These are phyloP conservation scores for Sus scrofa DNA, from an alignment of 2,113 vertebrate species.

Conservation along the genomic window T2T-Sscrofa CM000819.6:95807001-95807500, in stretches of 20 bases:
- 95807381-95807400: background rate
- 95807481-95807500: background rate
- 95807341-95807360: background rate
- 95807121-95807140: background rate
- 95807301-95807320: background rate
- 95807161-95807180: background rate
- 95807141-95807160: background rate
- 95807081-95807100: background rate
- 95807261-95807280: background rate
- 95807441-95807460: background rate
- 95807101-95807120: background rate
- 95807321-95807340: background rate
- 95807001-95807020: background rate
- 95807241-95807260: background rate
- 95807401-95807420: background rate
- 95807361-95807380: background rate
- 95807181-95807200: background rate
- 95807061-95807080: background rate
- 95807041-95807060: background rate
- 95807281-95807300: background rate
- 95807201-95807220: background rate
- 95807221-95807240: background rate
- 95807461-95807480: background rate
- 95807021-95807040: background rate
- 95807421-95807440: background rate